Evolutionary conservation across 1,140 invertebrate genomes (phyloP), one percentile per base, ranked within the genome.

Genomic region (Argopecten irradians): DNA sequence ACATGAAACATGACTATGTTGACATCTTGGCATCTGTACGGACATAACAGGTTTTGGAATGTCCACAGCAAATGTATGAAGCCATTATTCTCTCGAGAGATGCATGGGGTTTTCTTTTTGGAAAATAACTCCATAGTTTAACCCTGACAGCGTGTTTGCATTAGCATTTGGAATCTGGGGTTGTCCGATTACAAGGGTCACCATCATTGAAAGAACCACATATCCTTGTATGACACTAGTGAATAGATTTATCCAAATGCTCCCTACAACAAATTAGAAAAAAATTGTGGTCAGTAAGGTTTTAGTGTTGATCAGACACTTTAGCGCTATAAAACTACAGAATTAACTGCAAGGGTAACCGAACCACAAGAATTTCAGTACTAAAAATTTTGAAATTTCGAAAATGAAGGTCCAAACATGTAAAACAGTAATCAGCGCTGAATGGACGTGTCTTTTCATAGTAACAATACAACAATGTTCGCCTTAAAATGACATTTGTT

Each of bases 81-180:
- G 35, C 88, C 88, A 89, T 19, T 39, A 32, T 82, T 88, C 87
- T 85, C 55, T 43, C 0, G 87, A 46, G 11, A 88, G 43, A 36
- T 34, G 22, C 28, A 89, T 46, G 55, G 33, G 43, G 19, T 22
- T 32, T 19, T 89, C 88, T 33, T 86, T 22, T 39, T 86, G 85
- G 41, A 89, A 89, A 8, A 89, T 28, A 8, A 82, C 71, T 19
- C 88, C 88, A 83, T 89, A 89, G 34, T 89, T 89, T 16, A 89
- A 41, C 34, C 88, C 39, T 36, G 84, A 84, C 19, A 88, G 13
- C 28, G 55, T 33, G 32, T 71, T 85, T 28, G 34, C 86, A 34
- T 36, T n/a, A 36, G 86, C n/a, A 33, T 34, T 35, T 71, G 41
- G 34, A 34, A 34, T 34, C 32, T 36, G n/a, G 46, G 46, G 55